These are phyloP conservation scores for Steinernema feltiae DNA, from an alignment of 1,140 invertebrate genomes.

Conservation along the genomic window DNA sequence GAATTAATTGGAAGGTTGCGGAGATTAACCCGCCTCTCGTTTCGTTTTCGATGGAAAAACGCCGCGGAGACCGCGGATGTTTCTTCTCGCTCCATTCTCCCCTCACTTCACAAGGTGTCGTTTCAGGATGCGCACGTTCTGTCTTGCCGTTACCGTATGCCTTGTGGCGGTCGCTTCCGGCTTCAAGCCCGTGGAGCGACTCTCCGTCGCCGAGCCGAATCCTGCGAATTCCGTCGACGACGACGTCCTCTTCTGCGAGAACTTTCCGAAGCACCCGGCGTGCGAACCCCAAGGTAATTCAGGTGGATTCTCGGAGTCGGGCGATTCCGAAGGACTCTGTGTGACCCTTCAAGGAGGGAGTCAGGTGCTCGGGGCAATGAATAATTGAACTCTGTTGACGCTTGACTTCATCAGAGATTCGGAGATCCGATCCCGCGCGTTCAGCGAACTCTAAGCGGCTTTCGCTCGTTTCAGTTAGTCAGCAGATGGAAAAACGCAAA, in stretches of 20 bases:
- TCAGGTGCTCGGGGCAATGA: background rate
- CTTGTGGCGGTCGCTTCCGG: background rate
- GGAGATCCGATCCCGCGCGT: no score
- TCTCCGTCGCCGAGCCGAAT: background rate
- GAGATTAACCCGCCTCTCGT: background rate
- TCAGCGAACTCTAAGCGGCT: no score
- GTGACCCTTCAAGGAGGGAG: background rate
- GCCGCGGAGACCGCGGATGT: background rate
- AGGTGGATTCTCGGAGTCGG: background rate
- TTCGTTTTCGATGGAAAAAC: no score
- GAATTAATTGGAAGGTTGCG: background rate
- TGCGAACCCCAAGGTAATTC: background rate
- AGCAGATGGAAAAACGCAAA: conserved; percentile 34
- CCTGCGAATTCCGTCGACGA: background rate
- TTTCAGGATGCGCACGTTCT: background rate
- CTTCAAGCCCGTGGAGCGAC: background rate
- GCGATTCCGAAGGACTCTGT: background rate
- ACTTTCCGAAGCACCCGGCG: background rate
- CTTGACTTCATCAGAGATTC: no score
- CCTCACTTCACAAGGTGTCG: background rate
- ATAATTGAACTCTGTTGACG: no score
- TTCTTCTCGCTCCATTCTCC: background rate
- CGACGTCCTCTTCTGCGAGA: background rate
- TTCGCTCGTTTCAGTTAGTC: background rate
- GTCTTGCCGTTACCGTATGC: background rate